These are phyloP conservation scores for Halyomorpha halys DNA, from an alignment of 1,140 invertebrate species.

Conservation along the genomic window DNA sequence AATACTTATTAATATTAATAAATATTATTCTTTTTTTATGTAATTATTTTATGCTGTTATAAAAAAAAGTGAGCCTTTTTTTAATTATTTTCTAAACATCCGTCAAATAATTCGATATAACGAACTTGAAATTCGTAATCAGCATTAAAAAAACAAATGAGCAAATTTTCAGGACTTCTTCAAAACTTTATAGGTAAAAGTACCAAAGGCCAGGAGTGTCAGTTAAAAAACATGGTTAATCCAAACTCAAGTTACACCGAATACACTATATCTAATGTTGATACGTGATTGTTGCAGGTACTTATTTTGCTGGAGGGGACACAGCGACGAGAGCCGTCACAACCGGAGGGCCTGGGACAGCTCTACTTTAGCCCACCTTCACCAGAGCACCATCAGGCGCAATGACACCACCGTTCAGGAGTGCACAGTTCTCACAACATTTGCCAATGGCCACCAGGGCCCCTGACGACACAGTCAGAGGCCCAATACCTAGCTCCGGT, in stretches of 20 bases:
- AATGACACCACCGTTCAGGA: slow-evolving; percentile 1
- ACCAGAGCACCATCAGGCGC: slow-evolving; percentile 11
- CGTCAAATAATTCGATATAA: no score
- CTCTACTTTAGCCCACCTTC: neutral
- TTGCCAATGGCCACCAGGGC: slow-evolving; percentile 12
- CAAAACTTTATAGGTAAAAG: no score
- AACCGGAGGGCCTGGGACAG: slow-evolving; percentile 9
- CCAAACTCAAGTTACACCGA: slow-evolving; percentile 33
- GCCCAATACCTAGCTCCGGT: no score
- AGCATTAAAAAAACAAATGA: no score
- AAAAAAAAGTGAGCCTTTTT: no score
- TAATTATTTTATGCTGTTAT: no score
- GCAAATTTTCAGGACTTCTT: no score
- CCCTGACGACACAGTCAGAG: neutral
- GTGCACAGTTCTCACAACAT: slow-evolving; percentile 10
- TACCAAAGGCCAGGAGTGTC: no score
- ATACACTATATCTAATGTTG: slow-evolving; percentile 34
- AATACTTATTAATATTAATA: no score
- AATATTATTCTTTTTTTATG: no score
- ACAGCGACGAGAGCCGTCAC: neutral
- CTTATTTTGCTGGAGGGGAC: slow-evolving; percentile 56
- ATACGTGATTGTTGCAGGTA: slow-evolving; percentile 42
- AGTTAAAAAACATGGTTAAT: neutral
- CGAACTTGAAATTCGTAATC: no score
- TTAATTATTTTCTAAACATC: no score